A percentile compares a stretch with the other conserved stretches of the same genome.
Conservation (phyloP, 2,888 invertebrate genomes). For the Coremacera marginata region DNA sequence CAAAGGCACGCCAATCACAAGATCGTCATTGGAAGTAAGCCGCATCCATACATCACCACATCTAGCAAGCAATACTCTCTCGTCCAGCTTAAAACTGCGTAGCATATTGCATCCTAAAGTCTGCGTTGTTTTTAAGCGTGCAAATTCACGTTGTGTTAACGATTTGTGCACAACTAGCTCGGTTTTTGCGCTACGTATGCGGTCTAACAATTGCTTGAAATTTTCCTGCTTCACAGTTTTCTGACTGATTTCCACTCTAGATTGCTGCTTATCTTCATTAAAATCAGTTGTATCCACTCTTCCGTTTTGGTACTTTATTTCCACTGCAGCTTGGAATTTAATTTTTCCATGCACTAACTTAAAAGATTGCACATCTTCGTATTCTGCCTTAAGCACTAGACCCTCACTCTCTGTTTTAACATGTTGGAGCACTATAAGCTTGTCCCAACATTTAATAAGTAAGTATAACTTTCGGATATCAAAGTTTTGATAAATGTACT, state of each 20-base stretch:
- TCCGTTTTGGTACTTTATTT: slow-evolving; percentile 52
- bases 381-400: slow-evolving; percentile 50
- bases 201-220: slow-evolving; percentile 53
- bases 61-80: slow-evolving; percentile 60
- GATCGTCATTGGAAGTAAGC: slow-evolving; percentile 46
- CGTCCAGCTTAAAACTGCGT: slow-evolving; percentile 59
- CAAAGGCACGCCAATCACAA: slow-evolving; percentile 60
- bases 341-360: slow-evolving; percentile 52
- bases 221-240: slow-evolving; percentile 31
- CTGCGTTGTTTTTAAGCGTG: slow-evolving; percentile 48
- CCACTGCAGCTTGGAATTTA: slow-evolving; percentile 55
- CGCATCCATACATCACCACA: slow-evolving; percentile 64
- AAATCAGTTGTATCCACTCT: slow-evolving; percentile 55
- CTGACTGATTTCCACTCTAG: background rate
- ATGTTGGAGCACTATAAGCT: slow-evolving; percentile 54
- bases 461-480: slow-evolving; percentile 54
- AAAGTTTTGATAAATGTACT: slow-evolving; percentile 57
- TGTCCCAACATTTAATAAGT: slow-evolving; percentile 61
- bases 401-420: slow-evolving; percentile 37
- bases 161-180: slow-evolving; percentile 57
- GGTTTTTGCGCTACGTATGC: slow-evolving; percentile 55
- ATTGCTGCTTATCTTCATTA: slow-evolving; percentile 45
- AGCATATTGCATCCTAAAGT: slow-evolving; percentile 54
- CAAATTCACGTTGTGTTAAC: slow-evolving; percentile 57
- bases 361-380: slow-evolving; percentile 52